Conservation (phyloP, 2,113 vertebrate species). For the Sylvietta virens region DNA sequence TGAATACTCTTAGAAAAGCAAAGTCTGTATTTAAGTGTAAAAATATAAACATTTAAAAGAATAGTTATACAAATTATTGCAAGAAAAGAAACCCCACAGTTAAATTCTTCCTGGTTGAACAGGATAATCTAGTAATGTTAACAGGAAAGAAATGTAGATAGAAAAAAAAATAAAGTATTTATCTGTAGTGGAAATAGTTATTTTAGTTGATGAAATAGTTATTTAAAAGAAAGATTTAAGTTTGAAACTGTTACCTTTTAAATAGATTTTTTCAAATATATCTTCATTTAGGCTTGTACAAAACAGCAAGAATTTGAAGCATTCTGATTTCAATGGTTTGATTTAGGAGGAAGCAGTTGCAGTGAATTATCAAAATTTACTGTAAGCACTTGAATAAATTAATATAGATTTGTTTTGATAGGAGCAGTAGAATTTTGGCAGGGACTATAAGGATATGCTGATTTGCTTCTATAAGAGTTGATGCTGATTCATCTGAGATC, state of each 20-base stretch:
- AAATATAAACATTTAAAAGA: neutral
- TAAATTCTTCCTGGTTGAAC: neutral
- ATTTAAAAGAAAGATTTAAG: neutral
- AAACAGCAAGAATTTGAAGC: neutral
- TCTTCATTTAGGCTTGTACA: neutral
- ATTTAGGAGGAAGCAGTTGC: neutral
- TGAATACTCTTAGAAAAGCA: neutral
- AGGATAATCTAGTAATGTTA: neutral
- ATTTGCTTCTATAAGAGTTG: neutral
- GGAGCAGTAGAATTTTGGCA: neutral
- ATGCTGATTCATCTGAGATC: neutral
- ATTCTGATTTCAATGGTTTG: neutral
- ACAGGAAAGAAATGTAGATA: neutral
- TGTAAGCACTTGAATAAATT: constrained; percentile 34
- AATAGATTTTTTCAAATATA: neutral
- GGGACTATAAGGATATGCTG: neutral
- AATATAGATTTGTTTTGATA: constrained; percentile 17
- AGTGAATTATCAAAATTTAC: neutral
- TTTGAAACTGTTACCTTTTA: neutral
- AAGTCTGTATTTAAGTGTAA: neutral
- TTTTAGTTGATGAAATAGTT: neutral
- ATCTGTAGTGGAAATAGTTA: neutral
- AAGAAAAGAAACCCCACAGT: neutral
- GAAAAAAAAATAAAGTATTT: neutral
- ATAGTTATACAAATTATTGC: neutral